A percentile compares a stretch with the other conserved stretches of the same genome.
These are phyloP conservation scores for Hipposideros armiger DNA, from an alignment of 2,113 vertebrate species.

Conservation along the genomic window DNA sequence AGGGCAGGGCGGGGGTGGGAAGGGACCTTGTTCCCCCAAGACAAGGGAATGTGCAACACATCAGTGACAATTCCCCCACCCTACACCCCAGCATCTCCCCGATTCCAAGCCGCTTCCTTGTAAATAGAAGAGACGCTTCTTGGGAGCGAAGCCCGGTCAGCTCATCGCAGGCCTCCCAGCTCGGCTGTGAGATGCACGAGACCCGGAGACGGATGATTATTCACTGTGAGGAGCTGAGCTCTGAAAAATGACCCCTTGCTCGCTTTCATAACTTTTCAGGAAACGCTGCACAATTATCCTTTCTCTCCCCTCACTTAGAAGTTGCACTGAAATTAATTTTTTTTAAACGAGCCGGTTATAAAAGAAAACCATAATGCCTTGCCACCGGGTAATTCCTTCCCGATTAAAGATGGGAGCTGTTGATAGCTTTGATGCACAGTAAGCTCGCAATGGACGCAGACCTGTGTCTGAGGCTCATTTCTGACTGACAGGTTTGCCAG, in stretches of 20 bases:
- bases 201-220: background rate
- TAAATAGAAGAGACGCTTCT: background rate
- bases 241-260: constrained; percentile 27
- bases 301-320: constrained; percentile 57
- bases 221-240: background rate
- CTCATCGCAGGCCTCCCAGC: background rate
- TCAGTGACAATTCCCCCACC: background rate
- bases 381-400: constrained; percentile 48
- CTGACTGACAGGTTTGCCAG: background rate
- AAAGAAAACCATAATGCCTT: constrained; percentile 43
- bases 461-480: constrained; percentile 34
- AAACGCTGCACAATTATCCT: constrained; percentile 44
- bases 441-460: background rate
- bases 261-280: constrained; percentile 56
- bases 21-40: background rate
- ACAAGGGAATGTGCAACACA: background rate
- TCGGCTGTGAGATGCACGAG: accelerated
- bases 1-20: background rate
- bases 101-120: background rate
- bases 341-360: background rate
- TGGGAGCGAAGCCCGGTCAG: accelerated
- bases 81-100: background rate
- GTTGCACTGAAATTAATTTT: constrained; percentile 57
- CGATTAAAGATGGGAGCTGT: constrained; percentile 28
- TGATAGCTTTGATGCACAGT: constrained; percentile 36